Evolutionary conservation across 1,140 invertebrate species (phyloP).

Genomic region (Cherax quadricarinatus): DNA sequence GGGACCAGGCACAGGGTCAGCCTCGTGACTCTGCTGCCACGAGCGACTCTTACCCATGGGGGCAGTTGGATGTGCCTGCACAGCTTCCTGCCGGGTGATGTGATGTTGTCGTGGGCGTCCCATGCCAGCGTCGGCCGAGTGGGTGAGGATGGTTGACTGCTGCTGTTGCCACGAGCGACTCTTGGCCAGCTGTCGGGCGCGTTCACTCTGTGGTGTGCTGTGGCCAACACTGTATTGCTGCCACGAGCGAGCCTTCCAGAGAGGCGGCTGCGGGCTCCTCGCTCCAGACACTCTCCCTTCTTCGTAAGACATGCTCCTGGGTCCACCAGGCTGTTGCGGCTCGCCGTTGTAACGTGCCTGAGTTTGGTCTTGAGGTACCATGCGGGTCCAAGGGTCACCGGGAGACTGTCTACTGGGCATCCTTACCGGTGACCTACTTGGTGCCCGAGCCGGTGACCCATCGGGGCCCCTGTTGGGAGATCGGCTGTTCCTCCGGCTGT

Average conservation of each 20-base stretch:
- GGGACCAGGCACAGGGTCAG: conserved; percentile 61
- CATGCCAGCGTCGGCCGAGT: conserved; percentile 32
- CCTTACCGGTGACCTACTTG: conserved; percentile 50
- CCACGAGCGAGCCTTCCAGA: conserved; percentile 64
- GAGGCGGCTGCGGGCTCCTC: conserved; percentile 57
- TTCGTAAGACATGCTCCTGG: conserved; percentile 62
- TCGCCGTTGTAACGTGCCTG: conserved; percentile 42
- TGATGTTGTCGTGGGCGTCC: conserved; percentile 53
- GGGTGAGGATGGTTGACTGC: conserved; percentile 36
- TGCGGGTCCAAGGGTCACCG: conserved; percentile 61
- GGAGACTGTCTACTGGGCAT: conserved; percentile 30
- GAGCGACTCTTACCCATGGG: conserved; percentile 68
- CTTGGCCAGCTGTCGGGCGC: conserved; percentile 62
- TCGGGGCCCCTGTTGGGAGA: conserved; percentile 55
- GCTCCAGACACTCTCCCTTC: conserved; percentile 35
- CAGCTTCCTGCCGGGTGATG: conserved; percentile 63
- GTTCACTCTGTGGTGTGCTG: conserved; percentile 64
- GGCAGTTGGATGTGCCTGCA: conserved; percentile 54
- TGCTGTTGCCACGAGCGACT: conserved; percentile 64
- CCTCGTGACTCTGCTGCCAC: conserved; percentile 64
- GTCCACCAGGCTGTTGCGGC: neutral
- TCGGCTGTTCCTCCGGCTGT: conserved; percentile 39
- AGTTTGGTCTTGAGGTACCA: conserved; percentile 21
- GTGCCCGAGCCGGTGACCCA: conserved; percentile 51
- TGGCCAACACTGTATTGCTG: conserved; percentile 62